Evolutionary conservation across 1,140 invertebrate species (phyloP).

Genomic region (Danaus melanippus): DNA sequence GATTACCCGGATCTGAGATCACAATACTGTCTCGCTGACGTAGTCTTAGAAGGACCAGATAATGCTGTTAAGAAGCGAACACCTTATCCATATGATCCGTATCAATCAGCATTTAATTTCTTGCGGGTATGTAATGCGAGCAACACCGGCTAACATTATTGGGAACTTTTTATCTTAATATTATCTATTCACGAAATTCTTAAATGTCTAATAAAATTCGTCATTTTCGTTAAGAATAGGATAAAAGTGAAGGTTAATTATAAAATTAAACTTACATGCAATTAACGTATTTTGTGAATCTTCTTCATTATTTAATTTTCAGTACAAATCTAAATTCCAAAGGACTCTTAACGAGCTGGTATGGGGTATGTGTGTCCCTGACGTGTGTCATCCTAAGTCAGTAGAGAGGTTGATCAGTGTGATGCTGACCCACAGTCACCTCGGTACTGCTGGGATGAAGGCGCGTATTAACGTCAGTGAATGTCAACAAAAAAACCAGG

Average conservation of each 20-base stretch:
- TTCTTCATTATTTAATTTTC: conserved; percentile 5
- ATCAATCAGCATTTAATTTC: conserved; percentile 66
- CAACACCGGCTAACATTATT: neutral
- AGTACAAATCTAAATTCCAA: conserved; percentile 46
- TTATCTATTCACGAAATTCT: too few species aligned
- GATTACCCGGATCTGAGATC: conserved; percentile 63
- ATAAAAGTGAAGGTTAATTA: too few species aligned
- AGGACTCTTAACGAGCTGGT: conserved; percentile 64
- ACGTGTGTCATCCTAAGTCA: conserved; percentile 62
- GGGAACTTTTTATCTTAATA: too few species aligned
- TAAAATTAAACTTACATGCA: too few species aligned
- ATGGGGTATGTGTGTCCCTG: conserved; percentile 73
- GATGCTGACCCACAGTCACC: conserved; percentile 57
- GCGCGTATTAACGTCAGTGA: conserved; percentile 50
- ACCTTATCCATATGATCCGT: conserved; percentile 56
- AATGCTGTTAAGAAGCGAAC: conserved; percentile 43
- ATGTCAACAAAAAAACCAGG: conserved; percentile 36
- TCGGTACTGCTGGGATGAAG: conserved; percentile 53
- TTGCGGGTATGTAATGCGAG: conserved; percentile 66
- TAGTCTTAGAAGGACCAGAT: conserved; percentile 50
- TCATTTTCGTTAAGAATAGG: too few species aligned
- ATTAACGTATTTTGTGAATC: too few species aligned
- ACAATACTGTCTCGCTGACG: conserved; percentile 73
- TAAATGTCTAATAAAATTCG: too few species aligned
- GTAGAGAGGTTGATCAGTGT: conserved; percentile 59